Conservation (phyloP, 2,113 vertebrate species). For the Eulemur rufifrons region DNA sequence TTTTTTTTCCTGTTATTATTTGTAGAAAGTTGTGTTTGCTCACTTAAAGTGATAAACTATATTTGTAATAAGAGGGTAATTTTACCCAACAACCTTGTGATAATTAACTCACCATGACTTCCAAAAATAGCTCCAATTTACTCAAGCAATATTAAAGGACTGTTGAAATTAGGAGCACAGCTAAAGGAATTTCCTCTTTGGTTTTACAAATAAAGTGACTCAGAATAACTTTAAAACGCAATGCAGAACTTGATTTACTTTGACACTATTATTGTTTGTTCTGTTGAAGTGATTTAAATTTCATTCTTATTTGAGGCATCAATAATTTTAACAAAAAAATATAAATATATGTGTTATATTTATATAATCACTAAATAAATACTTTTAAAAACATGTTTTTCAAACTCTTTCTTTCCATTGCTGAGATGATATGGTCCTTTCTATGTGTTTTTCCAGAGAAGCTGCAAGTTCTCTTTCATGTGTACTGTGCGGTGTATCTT, state of each 20-base stretch:
- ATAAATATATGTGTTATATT: conserved; percentile 1
- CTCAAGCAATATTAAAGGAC: conserved; percentile 13
- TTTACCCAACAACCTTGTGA: conserved; percentile 24
- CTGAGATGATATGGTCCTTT: not conserved
- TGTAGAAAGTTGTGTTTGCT: not conserved
- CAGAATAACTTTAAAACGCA: conserved; percentile 25
- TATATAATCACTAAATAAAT: not conserved
- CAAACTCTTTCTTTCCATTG: not conserved
- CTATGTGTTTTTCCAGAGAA: not conserved
- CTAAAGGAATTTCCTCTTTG: not conserved
- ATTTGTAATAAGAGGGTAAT: conserved; percentile 25
- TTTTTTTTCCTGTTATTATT: not conserved
- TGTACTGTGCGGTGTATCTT: not conserved
- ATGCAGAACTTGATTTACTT: conserved; percentile 6
- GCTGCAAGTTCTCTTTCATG: not conserved
- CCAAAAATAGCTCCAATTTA: conserved; percentile 24
- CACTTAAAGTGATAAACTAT: not conserved
- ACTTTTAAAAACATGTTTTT: not conserved
- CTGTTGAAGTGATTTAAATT: conserved; percentile 35
- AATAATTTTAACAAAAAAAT: conserved; percentile 18
- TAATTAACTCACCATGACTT: conserved; percentile 31
- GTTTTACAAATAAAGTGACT: not conserved
- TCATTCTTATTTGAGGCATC: not conserved
- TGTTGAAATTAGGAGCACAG: not conserved
- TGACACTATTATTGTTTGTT: not conserved